phyloP scores from a whole-genome alignment of 2,888 invertebrate species.

The Leucophenga montana region DNA sequence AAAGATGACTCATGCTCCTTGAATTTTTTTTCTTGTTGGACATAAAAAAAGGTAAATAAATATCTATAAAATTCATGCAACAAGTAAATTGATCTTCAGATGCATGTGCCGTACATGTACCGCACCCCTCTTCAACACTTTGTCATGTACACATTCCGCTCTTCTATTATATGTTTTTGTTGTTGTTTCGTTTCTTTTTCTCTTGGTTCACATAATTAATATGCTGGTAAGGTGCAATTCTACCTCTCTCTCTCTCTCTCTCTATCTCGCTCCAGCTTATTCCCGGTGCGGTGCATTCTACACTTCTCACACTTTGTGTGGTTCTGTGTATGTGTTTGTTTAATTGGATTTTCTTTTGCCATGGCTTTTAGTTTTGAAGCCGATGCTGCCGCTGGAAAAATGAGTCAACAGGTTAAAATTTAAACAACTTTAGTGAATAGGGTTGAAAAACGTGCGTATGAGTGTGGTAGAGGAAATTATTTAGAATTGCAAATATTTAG shows the following conservation, averaged over 20 bases:
- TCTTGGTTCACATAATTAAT: slow-evolving; percentile 47
- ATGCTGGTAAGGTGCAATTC: slow-evolving; percentile 50
- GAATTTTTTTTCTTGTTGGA: not conserved
- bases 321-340: not conserved
- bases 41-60: not conserved
- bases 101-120: slow-evolving; percentile 33
- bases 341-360: slow-evolving; percentile 11
- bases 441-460: too few species aligned
- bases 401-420: slow-evolving; percentile 12
- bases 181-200: not conserved
- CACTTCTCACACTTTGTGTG: not conserved
- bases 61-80: not conserved
- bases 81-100: slow-evolving; percentile 13
- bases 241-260: not conserved
- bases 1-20: slow-evolving; percentile 51
- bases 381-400: not conserved
- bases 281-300: not conserved
- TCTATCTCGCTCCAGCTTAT: not conserved
- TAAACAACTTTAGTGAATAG: too few species aligned
- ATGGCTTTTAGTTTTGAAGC: too few species aligned
- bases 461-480: too few species aligned
- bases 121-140: too few species aligned
- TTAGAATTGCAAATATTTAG: too few species aligned
- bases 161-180: not conserved
- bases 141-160: too few species aligned